Percentiles rank a stretch among this genome's conserved stretches.
These are phyloP conservation scores for Anarhynchus alexandrinus DNA, from an alignment of 2,113 vertebrate genomes.

Conservation along the genomic window DNA sequence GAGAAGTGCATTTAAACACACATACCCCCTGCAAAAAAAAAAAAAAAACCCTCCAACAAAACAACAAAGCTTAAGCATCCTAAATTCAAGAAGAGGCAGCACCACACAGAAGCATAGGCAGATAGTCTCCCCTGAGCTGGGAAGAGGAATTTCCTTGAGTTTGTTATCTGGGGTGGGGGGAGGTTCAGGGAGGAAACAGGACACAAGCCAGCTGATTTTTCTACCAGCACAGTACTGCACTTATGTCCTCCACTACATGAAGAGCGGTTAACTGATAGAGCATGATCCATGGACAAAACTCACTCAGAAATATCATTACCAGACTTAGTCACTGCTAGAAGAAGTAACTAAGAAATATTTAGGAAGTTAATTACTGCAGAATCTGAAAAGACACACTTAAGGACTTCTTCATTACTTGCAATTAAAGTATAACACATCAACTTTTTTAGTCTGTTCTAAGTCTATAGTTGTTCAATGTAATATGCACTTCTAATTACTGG, in stretches of 20 bases:
- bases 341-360: not conserved
- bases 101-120: not conserved
- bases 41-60: not conserved
- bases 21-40: not conserved
- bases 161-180: not conserved
- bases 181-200: not conserved
- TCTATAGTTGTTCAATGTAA: not conserved
- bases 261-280: not conserved
- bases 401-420: not conserved
- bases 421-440: not conserved
- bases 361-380: not conserved
- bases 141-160: not conserved
- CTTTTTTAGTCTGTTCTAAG: not conserved
- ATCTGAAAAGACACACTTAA: not conserved
- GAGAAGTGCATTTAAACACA: not conserved
- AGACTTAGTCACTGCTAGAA: not conserved
- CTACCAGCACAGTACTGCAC: not conserved
- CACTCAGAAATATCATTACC: not conserved
- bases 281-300: accelerated
- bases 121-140: not conserved
- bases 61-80: not conserved
- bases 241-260: not conserved
- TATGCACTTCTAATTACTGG: not conserved
- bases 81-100: not conserved
- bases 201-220: not conserved